Evolutionary conservation across 35 echinoderm and acorn worm species (phyloP).

Genomic region (Hemicentrotus pulcherrimus): DNA sequence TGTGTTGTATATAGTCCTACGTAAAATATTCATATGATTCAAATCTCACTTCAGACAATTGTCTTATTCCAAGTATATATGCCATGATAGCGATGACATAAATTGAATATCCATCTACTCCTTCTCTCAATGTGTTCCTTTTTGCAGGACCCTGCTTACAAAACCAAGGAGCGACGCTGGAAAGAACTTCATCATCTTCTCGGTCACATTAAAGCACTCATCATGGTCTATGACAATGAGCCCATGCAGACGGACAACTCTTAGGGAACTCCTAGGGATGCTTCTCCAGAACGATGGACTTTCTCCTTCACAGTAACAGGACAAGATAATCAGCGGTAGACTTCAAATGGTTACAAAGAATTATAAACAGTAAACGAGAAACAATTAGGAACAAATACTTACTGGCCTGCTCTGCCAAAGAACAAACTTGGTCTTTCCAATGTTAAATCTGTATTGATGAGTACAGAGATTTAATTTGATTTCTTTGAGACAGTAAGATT

Average conservation of each 20-base stretch:
- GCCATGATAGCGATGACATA: no score
- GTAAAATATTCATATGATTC: no score
- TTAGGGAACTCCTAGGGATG: not conserved
- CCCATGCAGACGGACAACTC: conserved; percentile 30
- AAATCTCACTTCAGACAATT: no score
- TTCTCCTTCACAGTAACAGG: not conserved
- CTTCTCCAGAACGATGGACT: not conserved
- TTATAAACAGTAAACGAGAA: not conserved
- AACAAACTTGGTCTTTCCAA: not conserved
- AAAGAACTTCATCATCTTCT: conserved; percentile 74
- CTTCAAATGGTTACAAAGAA: not conserved
- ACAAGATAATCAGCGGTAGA: not conserved
- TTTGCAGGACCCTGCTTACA: conserved; percentile 57
- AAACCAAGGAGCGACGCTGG: conserved; percentile 52
- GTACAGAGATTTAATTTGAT: not conserved
- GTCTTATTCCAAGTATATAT: no score
- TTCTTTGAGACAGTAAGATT: not conserved
- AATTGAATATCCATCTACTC: not conserved
- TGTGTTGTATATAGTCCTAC: no score
- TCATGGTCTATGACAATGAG: conserved; percentile 65
- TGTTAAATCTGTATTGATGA: not conserved
- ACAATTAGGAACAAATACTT: not conserved
- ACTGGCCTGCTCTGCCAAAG: not conserved
- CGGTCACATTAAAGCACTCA: conserved; percentile 67
- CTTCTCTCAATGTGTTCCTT: not conserved